phyloP scores from a whole-genome alignment of 2,797 vertebrate species.

The Chelidonichthys spinosus region DNA sequence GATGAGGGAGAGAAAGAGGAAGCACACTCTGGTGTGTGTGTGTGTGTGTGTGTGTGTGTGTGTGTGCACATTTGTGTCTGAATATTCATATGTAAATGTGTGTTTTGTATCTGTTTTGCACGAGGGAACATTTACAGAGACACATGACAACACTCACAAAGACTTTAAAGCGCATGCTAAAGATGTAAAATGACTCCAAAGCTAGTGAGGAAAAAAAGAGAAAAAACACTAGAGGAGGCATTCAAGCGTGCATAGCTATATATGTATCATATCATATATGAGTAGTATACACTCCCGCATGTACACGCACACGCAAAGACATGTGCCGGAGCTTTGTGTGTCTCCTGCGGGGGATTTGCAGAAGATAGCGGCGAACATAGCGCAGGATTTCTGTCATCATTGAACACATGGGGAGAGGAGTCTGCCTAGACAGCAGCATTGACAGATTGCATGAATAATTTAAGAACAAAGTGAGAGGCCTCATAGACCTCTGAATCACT shows the following conservation, averaged over 20 bases:
- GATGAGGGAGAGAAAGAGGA: constrained; percentile 25
- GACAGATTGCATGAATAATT: constrained; percentile 85
- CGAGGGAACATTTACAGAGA: constrained; percentile 33
- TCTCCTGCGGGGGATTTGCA: constrained; percentile 65
- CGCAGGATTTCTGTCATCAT: constrained; percentile 74
- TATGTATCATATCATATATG: not conserved
- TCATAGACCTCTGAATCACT: constrained; percentile 82
- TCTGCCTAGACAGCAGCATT: constrained; percentile 77
- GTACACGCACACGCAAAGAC: constrained; percentile 19
- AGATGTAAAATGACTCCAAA: constrained; percentile 19
- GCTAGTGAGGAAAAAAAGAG: not conserved
- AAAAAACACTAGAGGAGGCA: constrained; percentile 8
- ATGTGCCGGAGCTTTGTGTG: constrained; percentile 42
- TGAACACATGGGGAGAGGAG: constrained; percentile 72
- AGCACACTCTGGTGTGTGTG: constrained; percentile 11
- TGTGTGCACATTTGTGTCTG: constrained; percentile 27
- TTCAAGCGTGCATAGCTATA: constrained; percentile 10
- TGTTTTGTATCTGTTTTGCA: constrained; percentile 33
- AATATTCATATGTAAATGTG: constrained; percentile 45
- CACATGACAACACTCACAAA: constrained; percentile 25
- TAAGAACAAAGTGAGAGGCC: constrained; percentile 81
- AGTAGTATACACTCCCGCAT: constrained; percentile 4
- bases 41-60: not conserved
- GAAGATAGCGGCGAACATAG: constrained; percentile 63
- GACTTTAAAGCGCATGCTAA: constrained; percentile 14